A percentile compares a stretch with the other conserved stretches of the same genome.
phyloP scores from a whole-genome alignment of 1,140 invertebrate genomes.

The Hormaphis cornu region DNA sequence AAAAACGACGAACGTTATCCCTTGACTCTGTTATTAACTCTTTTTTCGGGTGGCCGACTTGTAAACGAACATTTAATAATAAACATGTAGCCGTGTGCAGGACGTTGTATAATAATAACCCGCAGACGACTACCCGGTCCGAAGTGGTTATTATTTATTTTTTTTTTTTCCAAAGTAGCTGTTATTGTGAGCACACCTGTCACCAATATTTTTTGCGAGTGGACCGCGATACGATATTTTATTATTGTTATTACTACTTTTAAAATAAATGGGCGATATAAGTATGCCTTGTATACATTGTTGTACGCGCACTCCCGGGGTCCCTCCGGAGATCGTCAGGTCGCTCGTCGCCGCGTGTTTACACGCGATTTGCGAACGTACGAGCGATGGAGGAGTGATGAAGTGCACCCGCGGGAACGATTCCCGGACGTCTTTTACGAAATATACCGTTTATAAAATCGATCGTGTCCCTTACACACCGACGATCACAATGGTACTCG shows the following conservation, averaged over 20 bases:
- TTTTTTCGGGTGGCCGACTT: no score
- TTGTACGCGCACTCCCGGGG: background rate
- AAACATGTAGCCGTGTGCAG: no score
- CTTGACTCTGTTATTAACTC: no score
- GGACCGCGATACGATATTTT: background rate
- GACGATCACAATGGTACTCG: slow-evolving; percentile 4
- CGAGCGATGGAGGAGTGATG: background rate
- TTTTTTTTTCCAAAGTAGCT: slow-evolving; percentile 5
- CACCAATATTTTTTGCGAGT: slow-evolving; percentile 1
- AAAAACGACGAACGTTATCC: no score
- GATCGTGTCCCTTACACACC: no score
- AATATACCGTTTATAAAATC: no score
- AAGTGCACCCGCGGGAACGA: slow-evolving; percentile 21
- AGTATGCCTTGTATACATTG: no score
- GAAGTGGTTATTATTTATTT: no score
- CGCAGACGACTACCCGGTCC: no score
- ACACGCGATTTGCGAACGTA: background rate
- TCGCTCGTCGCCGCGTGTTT: slow-evolving; percentile 3
- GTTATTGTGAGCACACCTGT: slow-evolving; percentile 18
- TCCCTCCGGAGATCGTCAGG: background rate
- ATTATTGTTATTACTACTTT: background rate
- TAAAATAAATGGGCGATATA: no score
- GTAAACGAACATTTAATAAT: no score
- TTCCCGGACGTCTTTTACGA: background rate
- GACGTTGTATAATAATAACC: no score